Conservation (phyloP, 2,888 invertebrate genomes). For the Dorcus hopei region DNA sequence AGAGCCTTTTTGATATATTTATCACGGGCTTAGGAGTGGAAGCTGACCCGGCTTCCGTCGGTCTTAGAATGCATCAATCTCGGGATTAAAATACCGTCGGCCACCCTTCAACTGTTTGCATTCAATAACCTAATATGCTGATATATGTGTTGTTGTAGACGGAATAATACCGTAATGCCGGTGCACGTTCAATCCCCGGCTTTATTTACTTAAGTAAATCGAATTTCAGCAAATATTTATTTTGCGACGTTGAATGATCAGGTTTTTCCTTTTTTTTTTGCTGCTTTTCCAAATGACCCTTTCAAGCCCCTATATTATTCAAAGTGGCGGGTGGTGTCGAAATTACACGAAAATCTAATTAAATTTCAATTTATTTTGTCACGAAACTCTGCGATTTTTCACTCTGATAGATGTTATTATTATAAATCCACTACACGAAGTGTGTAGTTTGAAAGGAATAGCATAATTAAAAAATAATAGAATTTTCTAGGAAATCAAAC, state of each 20-base stretch:
- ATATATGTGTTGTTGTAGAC: constrained; percentile 16
- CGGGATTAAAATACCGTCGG: constrained; percentile 11
- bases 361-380: too few species aligned
- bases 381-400: too few species aligned
- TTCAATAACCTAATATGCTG: constrained; percentile 16
- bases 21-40: background rate
- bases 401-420: too few species aligned
- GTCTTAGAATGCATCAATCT: constrained; percentile 14
- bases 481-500: too few species aligned
- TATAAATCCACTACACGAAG: too few species aligned
- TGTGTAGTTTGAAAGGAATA: too few species aligned
- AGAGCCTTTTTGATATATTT: background rate
- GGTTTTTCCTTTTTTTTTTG: too few species aligned
- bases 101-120: constrained; percentile 6
- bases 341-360: too few species aligned
- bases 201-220: constrained; percentile 14
- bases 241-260: constrained; percentile 3
- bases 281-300: too few species aligned
- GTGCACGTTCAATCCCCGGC: background rate
- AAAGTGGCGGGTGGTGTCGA: too few species aligned
- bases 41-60: background rate
- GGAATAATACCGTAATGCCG: constrained; percentile 15
- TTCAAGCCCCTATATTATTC: too few species aligned
- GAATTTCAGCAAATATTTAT: constrained; percentile 13
- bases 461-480: too few species aligned